A percentile compares a stretch with the other conserved stretches of the same genome.
Conservation (phyloP, 2,797 vertebrate genomes). For the Crenichthys baileyi region DNA sequence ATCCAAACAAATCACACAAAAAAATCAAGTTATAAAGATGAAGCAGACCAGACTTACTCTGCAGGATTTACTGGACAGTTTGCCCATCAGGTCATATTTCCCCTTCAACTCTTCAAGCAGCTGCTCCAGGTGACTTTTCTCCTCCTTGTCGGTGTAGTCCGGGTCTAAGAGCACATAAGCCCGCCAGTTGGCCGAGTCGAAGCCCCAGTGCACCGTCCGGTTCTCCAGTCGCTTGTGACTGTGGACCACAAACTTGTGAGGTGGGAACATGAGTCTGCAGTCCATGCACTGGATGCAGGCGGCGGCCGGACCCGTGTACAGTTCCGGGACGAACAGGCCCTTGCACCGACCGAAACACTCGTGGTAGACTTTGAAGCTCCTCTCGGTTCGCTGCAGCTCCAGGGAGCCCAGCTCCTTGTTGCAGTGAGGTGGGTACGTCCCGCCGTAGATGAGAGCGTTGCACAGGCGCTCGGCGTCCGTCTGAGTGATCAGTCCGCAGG, state of each 20-base stretch:
- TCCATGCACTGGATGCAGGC: conserved; percentile 96
- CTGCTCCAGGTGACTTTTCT: conserved; percentile 88
- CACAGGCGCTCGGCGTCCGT: conserved; percentile 97
- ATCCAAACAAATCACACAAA: conserved; percentile 23
- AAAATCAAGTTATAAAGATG: conserved; percentile 9
- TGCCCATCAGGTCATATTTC: conserved; percentile 86
- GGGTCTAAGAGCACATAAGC: conserved; percentile 94
- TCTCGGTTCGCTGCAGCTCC: conserved; percentile 88
- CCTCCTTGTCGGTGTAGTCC: conserved; percentile 90
- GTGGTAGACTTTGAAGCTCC: conserved; percentile 95
- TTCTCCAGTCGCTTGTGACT: conserved; percentile 95
- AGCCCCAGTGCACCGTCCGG: conserved; percentile 98
- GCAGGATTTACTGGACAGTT: conserved; percentile 75
- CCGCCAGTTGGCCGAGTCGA: conserved; percentile 96
- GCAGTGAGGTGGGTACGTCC: conserved; percentile 79
- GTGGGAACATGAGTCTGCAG: conserved; percentile 94
- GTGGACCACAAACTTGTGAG: conserved; percentile 97
- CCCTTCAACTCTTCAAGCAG: conserved; percentile 93
- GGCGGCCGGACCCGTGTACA: conserved; percentile 89
- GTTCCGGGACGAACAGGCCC: conserved; percentile 92
- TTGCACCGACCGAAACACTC: conserved; percentile 96
- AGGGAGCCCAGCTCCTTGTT: conserved; percentile 83
- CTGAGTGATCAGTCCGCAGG: conserved; percentile 94
- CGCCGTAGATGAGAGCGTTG: conserved; percentile 93
- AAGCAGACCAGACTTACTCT: conserved; percentile 74